phyloP scores from a whole-genome alignment of 2,888 invertebrate genomes.

The Agonopterix subpropinquella region DNA sequence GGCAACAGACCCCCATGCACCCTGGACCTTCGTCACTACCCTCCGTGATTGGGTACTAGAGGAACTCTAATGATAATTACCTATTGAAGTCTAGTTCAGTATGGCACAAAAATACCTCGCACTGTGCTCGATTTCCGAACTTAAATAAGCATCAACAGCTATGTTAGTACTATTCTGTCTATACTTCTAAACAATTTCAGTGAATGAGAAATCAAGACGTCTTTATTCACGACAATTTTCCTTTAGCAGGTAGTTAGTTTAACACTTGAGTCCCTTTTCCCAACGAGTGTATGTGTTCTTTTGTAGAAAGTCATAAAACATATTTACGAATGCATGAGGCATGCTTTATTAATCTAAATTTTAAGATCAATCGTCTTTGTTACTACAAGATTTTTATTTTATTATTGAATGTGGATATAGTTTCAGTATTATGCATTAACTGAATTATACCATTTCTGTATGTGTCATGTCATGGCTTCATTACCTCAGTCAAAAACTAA shows the following conservation, averaged over 20 bases:
- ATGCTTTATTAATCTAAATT: constrained; percentile 1
- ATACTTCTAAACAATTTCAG: constrained; percentile 13
- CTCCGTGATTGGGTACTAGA: constrained; percentile 15
- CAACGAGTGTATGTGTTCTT: constrained; percentile 63
- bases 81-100: constrained; percentile 5
- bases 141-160: constrained; percentile 21
- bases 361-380: not conserved
- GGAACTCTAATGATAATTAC: not conserved
- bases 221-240: constrained; percentile 43
- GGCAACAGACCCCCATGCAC: constrained; percentile 56
- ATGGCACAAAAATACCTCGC: not conserved
- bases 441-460: too few relatives aligned
- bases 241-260: constrained; percentile 19
- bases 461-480: too few relatives aligned
- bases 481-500: too few relatives aligned
- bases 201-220: constrained; percentile 53
- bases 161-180: constrained; percentile 2
- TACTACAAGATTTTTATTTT: too few relatives aligned
- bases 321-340: constrained; percentile 3
- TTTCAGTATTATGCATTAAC: too few relatives aligned
- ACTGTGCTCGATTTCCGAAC: constrained; percentile 1
- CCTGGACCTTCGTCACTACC: constrained; percentile 62
- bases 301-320: constrained; percentile 7
- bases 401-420: too few relatives aligned
- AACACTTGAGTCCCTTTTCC: constrained; percentile 21